Evolutionary conservation across 53 echinoderm and acorn worm genomes (phyloP), one percentile per base, ranked within the genome.

Genomic region (Henricia sp.): DNA sequence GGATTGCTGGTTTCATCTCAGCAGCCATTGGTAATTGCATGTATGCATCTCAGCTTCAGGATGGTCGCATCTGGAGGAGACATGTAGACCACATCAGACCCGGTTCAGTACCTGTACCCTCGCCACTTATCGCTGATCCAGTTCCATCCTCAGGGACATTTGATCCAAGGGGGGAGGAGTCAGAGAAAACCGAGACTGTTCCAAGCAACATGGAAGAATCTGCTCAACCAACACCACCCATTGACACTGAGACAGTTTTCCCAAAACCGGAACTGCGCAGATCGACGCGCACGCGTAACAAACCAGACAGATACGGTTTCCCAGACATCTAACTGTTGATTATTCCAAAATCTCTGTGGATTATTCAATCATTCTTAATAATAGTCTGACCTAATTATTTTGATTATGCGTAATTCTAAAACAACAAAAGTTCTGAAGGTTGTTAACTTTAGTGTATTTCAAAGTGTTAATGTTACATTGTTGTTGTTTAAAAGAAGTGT

Each of bases 71-170:
- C 37, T 65, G 25, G 29, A 24, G 65, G 4, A 16, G 29, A 65
- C 65, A 26, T 9, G 65, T 65, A 34, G 65, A 65, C 65, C 29
- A 65, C 14, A 37, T 65, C 34, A 27, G 65, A 53, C 53, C 13
- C 19, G n/a, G 53, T 23, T 14, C 4, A 23, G 53, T 53, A 17
- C 19, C 4, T 19, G 53, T 53, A 17, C 53, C 53, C 19, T 34
- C 6, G 35, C 33, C 67, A 66, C 35, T 16, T 14, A 20, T 66
- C 67, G 4, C n/a, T 66, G 67, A 66, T 66, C 39, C 39, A 2
- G 10, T 38, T 4, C 16, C 35, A 38, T 37, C 67, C 28, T 53
- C n/a, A n/a, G n/a, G n/a, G n/a, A 14, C 6, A n/a, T 66, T 28
- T 66, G 12, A 34, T 16, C 37, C 35, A 62, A 62, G 62, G 33